Base-by-base conservation (phyloP, 2,888 invertebrate genomes). In the Ectemnius lituratus region DNA sequence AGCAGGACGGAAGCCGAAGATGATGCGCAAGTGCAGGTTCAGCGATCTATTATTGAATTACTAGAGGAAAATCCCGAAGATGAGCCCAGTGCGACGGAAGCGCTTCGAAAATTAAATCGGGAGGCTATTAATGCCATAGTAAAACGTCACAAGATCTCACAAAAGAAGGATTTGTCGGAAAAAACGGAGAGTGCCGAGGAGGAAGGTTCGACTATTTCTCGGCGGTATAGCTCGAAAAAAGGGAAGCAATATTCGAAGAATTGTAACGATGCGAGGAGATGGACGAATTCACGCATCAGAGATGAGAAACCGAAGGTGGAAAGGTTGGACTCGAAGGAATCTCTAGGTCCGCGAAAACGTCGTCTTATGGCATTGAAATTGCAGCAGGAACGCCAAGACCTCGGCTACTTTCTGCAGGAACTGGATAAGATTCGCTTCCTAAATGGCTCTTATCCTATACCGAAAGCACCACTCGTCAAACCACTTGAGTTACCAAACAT, bases 401-500 rank as follows among this genome's bases (percentile, higher is more conserved):
- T 83, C 23, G 73, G 71, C 11, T 72, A 71, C 64, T 79, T 76
- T 45, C 58, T 82, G 46, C 23, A 71, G 46, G 66, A 78, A 52
- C 6, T 82, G 57, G 77, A 74, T 8, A 45, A 20, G 0, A 64
- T 69, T 11, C 23, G 18, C 20, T 65, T 2, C 62, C 60, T 1
- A 62, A 73, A 1, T 57, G 23, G 2, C 8, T 37, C 1, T 20
- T 6, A 11, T 4, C n/a, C 8, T 23, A 58, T 4, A 28, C 49
- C 1, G 27, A 70, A 16, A 2, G 59, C 14, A 3, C 66, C 49
- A 23, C 49, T 37, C 0, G 72, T 87, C 49, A 80, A 75, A 23
- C 86, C 87, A 0, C 72, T 88, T 8, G 83, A 87, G 18, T 85
- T 87, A 65, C 88, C 88, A 3, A 87, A 83, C 28, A 84, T 88